phyloP scores from a whole-genome alignment of 2,797 vertebrate genomes.

The Phoxinus dragarum region DNA sequence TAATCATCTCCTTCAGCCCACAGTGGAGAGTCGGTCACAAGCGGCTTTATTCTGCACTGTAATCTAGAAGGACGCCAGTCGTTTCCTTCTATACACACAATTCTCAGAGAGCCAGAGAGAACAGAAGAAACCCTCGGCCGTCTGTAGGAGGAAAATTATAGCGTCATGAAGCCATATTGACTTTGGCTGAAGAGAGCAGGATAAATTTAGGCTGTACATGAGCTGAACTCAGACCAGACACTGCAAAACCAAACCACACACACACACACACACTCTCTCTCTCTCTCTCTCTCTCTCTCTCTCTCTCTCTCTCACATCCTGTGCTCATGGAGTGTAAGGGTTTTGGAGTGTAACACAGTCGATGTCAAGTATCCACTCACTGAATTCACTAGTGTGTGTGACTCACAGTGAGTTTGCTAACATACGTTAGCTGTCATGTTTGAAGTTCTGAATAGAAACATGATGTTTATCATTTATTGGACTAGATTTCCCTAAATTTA shows the following conservation, averaged over 20 bases:
- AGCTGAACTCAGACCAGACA: slow-evolving; percentile 41
- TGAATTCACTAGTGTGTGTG: background rate
- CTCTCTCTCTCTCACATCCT: too few relatives aligned
- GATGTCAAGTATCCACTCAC: background rate
- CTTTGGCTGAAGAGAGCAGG: slow-evolving; percentile 39
- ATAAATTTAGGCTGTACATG: slow-evolving; percentile 45
- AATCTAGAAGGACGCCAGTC: slow-evolving; percentile 17
- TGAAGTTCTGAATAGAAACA: background rate
- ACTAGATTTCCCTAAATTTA: background rate
- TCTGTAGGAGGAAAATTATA: slow-evolving; percentile 45
- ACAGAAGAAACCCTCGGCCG: slow-evolving; percentile 3
- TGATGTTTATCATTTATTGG: background rate
- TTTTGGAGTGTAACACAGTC: too few relatives aligned
- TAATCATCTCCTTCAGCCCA: background rate
- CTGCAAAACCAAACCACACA: background rate
- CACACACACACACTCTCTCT: too few relatives aligned
- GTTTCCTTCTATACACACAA: slow-evolving; percentile 29
- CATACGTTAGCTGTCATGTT: background rate
- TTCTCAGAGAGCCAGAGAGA: background rate
- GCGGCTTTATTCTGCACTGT: slow-evolving; percentile 6
- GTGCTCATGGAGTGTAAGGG: too few relatives aligned
- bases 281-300: too few relatives aligned
- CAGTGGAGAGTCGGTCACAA: background rate
- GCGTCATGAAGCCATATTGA: slow-evolving; percentile 31
- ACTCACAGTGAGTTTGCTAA: background rate